phyloP scores from a whole-genome alignment of 2,797 vertebrate genomes.

The Chlorospingus flavigularis region DNA sequence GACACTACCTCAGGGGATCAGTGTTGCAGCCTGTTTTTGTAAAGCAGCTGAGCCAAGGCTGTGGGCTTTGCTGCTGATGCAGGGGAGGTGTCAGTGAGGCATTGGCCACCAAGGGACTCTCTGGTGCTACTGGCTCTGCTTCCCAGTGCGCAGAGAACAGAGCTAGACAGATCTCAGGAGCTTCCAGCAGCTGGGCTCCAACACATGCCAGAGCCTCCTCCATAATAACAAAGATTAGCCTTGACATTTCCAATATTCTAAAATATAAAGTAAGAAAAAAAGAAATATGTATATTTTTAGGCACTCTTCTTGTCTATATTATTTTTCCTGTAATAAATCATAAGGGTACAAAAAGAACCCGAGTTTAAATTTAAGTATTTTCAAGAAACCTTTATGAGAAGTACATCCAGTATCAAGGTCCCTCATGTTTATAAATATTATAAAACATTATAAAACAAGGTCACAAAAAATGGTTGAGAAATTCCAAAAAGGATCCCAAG shows the following conservation, averaged over 20 bases:
- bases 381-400: not conserved
- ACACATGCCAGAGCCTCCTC: not conserved
- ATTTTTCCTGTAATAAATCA: conserved; percentile 14
- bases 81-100: not conserved
- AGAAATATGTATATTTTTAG: not conserved
- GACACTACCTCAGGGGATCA: rapidly evolving
- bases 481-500: not conserved
- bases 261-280: not conserved
- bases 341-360: not conserved
- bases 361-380: not conserved
- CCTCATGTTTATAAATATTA: not conserved
- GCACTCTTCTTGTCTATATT: not conserved
- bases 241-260: conserved; percentile 21
- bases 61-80: not conserved
- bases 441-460: not conserved
- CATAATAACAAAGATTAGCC: not conserved
- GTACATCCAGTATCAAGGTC: not conserved
- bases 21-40: not conserved
- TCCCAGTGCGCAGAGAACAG: not conserved
- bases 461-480: not conserved
- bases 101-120: not conserved
- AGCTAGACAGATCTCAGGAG: not conserved
- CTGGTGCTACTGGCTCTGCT: not conserved
- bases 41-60: not conserved
- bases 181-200: not conserved